Percentiles rank a stretch among this genome's conserved stretches.
Evolutionary conservation across 2,797 vertebrate species (phyloP).

Genomic region (Iguana delicatissima): DNA sequence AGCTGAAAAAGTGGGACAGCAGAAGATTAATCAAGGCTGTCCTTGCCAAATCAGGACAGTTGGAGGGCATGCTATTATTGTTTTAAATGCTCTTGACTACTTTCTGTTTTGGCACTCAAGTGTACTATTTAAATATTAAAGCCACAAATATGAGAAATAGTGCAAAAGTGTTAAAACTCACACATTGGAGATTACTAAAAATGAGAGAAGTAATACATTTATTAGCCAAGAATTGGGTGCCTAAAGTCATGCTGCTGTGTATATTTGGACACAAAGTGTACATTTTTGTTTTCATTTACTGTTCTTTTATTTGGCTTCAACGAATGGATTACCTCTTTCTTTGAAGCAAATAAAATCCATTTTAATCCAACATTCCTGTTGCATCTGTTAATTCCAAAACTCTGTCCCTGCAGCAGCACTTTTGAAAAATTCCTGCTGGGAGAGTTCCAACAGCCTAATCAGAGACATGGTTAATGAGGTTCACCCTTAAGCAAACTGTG

Average conservation of each 20-base stretch:
- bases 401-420: conserved; percentile 43
- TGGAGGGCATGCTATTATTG: too few species aligned
- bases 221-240: too few species aligned
- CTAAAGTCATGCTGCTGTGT: too few species aligned
- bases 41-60: too few species aligned
- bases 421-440: conserved; percentile 60
- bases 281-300: conserved; percentile 34
- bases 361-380: conserved; percentile 58
- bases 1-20: too few species aligned
- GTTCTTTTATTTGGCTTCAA: conserved; percentile 55
- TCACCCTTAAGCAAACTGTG: conserved; percentile 45
- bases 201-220: too few species aligned
- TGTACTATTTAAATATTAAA: too few species aligned
- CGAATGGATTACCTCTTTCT: conserved; percentile 60
- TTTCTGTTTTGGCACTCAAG: neutral
- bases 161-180: too few species aligned
- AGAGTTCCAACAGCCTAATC: conserved; percentile 52
- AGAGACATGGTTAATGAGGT: conserved; percentile 52
- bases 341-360: conserved; percentile 61
- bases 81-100: conserved; percentile 5
- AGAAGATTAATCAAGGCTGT: too few species aligned
- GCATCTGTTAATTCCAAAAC: conserved; percentile 67
- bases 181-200: too few species aligned
- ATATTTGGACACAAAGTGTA: conserved; percentile 8
- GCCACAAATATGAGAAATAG: too few species aligned